phyloP scores from a whole-genome alignment of 2,113 vertebrate genomes.

The Poeciliopsis retropinna region DNA sequence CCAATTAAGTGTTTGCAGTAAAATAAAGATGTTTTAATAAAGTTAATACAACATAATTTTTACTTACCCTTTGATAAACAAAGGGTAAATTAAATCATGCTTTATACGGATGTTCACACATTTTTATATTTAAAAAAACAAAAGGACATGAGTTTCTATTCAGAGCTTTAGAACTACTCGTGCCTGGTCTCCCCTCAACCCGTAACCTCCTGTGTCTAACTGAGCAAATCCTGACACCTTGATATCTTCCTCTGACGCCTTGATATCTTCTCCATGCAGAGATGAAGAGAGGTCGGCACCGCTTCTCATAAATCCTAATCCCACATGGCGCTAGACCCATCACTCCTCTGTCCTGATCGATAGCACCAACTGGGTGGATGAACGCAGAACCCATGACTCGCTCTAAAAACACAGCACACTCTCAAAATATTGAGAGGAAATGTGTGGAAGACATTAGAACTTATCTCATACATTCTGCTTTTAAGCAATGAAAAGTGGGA shows the following conservation, averaged over 20 bases:
- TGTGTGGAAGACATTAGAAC: background rate
- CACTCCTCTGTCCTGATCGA: background rate
- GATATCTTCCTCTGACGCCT: background rate
- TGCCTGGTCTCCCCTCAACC: background rate
- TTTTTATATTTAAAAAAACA: background rate
- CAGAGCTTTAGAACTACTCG: background rate
- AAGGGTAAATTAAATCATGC: background rate
- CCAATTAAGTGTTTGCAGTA: background rate
- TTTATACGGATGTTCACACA: background rate
- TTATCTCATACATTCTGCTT: background rate
- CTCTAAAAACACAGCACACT: background rate
- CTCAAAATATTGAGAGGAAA: background rate
- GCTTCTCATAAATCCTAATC: constrained; percentile 4
- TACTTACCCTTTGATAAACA: background rate
- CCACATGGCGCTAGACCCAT: background rate
- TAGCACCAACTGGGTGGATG: background rate
- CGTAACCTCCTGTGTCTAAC: background rate
- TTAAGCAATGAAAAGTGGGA: background rate
- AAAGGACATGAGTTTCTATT: background rate
- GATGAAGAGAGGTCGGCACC: background rate
- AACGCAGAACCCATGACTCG: background rate
- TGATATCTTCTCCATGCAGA: background rate
- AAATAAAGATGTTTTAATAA: background rate
- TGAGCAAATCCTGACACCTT: background rate
- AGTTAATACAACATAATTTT: background rate